Percentiles rank a stretch among this genome's conserved stretches.
These are phyloP conservation scores for Drosophila affinis DNA, from an alignment of 2,888 invertebrate species.

Conservation along the genomic window DNA sequence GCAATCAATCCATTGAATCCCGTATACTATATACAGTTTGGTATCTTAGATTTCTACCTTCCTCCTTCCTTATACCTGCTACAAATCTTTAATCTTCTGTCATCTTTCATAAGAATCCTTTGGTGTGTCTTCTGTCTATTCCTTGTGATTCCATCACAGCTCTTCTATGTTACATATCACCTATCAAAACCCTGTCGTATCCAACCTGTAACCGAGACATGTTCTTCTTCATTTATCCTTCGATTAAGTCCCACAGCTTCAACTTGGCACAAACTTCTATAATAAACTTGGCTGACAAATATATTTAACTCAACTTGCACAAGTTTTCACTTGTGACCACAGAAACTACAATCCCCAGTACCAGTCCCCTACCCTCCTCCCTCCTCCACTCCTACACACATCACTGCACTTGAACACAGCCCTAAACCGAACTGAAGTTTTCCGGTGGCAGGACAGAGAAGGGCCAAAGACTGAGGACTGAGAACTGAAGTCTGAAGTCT, in stretches of 20 bases:
- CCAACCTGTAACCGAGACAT: background rate
- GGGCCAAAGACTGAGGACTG: background rate
- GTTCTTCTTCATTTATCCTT: slow-evolving; percentile 6
- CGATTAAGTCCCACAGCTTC: slow-evolving; percentile 28
- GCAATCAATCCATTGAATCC: background rate
- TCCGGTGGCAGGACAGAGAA: background rate
- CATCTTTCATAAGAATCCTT: too few species aligned
- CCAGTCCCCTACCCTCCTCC: background rate
- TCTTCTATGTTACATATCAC: background rate
- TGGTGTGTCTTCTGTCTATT: background rate
- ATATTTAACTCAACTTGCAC: slow-evolving; percentile 35
- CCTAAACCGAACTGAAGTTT: slow-evolving; percentile 18
- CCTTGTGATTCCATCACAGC: background rate
- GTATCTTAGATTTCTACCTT: too few species aligned
- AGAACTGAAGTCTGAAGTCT: background rate
- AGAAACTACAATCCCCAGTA: slow-evolving; percentile 27
- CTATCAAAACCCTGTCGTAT: background rate
- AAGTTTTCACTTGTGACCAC: slow-evolving; percentile 67
- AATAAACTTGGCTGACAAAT: slow-evolving; percentile 43
- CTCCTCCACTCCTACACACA: slow-evolving; percentile 20
- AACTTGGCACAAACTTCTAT: slow-evolving; percentile 28
- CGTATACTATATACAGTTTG: too few species aligned
- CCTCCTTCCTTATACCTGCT: too few species aligned
- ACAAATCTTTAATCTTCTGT: too few species aligned
- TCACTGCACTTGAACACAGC: slow-evolving; percentile 40